Conservation (phyloP, 2,113 vertebrate genomes). For the Pteropus alecto region DNA sequence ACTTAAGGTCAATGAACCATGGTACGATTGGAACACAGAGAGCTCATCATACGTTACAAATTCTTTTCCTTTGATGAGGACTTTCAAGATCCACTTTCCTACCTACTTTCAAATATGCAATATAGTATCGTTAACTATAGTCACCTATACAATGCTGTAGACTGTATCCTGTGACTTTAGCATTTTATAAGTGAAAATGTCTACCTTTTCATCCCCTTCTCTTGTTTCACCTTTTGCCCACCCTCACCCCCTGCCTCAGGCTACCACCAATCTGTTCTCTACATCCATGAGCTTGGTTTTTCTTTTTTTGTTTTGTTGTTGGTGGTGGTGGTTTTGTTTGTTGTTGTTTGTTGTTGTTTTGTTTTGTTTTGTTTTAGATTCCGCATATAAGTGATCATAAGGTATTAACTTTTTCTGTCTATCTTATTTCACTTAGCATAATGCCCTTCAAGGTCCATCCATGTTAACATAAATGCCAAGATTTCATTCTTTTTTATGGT, state of each 20-base stretch:
- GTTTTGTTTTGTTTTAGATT: neutral
- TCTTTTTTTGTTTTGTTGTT: neutral
- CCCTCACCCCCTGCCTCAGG: neutral
- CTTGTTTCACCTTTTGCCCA: too few relatives aligned
- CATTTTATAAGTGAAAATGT: neutral
- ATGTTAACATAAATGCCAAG: neutral
- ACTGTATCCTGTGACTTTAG: neutral
- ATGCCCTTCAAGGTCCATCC: neutral
- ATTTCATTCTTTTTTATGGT: neutral
- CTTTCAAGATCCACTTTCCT: neutral
- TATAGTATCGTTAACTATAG: neutral
- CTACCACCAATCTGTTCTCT: neutral
- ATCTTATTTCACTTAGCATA: neutral
- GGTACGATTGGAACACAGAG: neutral
- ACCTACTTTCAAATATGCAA: neutral
- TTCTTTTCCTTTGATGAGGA: neutral
- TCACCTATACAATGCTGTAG: neutral
- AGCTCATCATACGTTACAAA: neutral
- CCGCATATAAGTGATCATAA: neutral
- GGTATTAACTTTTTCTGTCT: neutral
- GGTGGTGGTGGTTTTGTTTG: neutral
- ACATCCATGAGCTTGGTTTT: too few relatives aligned
- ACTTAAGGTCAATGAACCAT: conserved; percentile 25
- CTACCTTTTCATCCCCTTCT: neutral
- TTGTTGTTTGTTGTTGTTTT: too few relatives aligned